Evolutionary conservation across 1,140 invertebrate genomes (phyloP).

Genomic region (Leptopilina boulardi): DNA sequence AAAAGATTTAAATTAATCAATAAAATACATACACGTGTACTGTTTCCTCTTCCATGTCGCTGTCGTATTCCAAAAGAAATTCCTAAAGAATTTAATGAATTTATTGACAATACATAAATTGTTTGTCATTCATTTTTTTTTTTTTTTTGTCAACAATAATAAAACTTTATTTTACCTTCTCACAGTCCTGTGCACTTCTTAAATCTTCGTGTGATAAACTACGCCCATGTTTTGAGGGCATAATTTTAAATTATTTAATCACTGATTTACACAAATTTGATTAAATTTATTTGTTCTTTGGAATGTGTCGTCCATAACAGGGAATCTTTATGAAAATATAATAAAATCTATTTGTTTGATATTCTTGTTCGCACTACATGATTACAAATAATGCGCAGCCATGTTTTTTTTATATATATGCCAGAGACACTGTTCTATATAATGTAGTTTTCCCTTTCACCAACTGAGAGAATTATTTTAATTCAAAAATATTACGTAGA

Average conservation of each 20-base stretch:
- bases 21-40: conserved; percentile 65
- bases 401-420: background rate
- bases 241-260: background rate
- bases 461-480: background rate
- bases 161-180: conserved; percentile 57
- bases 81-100: conserved; percentile 57
- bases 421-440: no score
- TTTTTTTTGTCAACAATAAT: background rate
- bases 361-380: background rate
- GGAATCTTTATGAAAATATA: background rate
- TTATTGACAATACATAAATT: background rate
- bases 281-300: background rate
- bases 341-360: background rate
- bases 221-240: conserved; percentile 51
- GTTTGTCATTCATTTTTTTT: background rate
- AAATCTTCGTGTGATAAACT: conserved; percentile 63
- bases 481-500: background rate
- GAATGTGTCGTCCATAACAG: background rate
- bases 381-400: conserved; percentile 23
- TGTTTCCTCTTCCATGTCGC: conserved; percentile 68
- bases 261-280: background rate
- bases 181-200: conserved; percentile 60
- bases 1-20: conserved; percentile 19
- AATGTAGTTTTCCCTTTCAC: background rate
- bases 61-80: conserved; percentile 67